phyloP scores from a whole-genome alignment of 1,140 invertebrate genomes.

The Macrocentrus cingulum region DNA sequence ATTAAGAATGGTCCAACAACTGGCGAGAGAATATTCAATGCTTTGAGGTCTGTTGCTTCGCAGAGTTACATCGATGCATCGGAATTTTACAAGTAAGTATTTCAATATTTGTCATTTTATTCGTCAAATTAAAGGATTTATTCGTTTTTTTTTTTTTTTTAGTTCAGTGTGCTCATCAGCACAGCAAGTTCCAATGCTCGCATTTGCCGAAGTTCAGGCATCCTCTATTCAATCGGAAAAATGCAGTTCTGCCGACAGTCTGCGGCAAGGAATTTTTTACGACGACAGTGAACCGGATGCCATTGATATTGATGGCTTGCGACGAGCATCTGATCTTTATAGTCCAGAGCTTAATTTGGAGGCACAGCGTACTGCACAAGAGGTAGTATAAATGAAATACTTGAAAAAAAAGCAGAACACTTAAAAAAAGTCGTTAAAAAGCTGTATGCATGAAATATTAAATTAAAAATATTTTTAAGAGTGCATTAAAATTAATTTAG shows the following conservation, averaged over 20 bases:
- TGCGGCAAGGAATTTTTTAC: conserved; percentile 39
- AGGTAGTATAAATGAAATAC: conserved; percentile 46
- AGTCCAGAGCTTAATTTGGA: conserved; percentile 55
- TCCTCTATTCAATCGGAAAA: conserved; percentile 29
- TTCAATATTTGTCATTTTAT: too few relatives aligned
- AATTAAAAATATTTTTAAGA: too few relatives aligned
- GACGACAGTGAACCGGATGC: conserved; percentile 38
- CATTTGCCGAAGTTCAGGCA: conserved; percentile 34
- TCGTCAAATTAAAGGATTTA: too few relatives aligned
- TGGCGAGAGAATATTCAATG: conserved; percentile 54
- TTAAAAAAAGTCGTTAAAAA: too few relatives aligned
- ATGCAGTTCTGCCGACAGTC: conserved; percentile 28
- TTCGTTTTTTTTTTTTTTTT: conserved; percentile 2
- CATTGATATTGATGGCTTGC: conserved; percentile 35
- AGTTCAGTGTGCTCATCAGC: conserved; percentile 49
- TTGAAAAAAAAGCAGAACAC: too few relatives aligned
- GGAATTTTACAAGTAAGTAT: conserved; percentile 56
- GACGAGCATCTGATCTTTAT: conserved; percentile 49
- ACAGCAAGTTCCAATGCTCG: conserved; percentile 44
- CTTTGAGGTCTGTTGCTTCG: conserved; percentile 48
- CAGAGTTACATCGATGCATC: conserved; percentile 55
- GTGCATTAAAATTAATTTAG: too few relatives aligned
- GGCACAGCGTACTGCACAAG: conserved; percentile 53
- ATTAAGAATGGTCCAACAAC: conserved; percentile 46
- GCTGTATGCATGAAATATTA: too few relatives aligned